Conservation (phyloP, 2,888 invertebrate genomes). For the Sericinus montela region DNA sequence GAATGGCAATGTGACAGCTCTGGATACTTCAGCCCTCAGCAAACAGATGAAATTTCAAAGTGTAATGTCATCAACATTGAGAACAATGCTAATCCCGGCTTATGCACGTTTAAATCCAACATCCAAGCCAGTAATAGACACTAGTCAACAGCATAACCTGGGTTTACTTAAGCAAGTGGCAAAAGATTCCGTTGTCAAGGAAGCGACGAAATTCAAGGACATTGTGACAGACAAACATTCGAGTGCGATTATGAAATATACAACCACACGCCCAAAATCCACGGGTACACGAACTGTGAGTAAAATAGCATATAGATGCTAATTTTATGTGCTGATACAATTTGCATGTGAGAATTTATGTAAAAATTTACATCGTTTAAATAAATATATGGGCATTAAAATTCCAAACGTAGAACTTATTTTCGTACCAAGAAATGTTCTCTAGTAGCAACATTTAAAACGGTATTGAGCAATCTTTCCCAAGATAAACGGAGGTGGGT, state of each 20-base stretch:
- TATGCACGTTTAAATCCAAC: conserved; percentile 1
- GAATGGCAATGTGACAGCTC: not conserved
- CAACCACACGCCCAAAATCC: not conserved
- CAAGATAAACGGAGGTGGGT: no score
- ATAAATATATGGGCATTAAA: no score
- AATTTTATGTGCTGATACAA: not conserved
- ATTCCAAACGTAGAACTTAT: no score
- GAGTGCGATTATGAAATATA: not conserved
- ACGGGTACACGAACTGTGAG: not conserved
- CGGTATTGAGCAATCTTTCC: no score
- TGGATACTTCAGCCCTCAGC: no score
- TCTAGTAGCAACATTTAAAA: no score
- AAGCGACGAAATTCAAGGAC: not conserved
- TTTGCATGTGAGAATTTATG: no score
- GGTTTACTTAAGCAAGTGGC: not conserved
- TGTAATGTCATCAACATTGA: not conserved
- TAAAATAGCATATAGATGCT: no score
- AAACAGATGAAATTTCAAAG: not conserved
- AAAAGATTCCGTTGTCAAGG: not conserved
- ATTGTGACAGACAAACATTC: not conserved
- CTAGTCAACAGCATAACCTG: not conserved
- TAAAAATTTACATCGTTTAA: no score
- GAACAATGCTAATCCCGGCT: conserved; percentile 8
- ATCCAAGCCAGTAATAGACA: not conserved
- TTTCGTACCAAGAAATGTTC: no score